Evolutionary conservation across 2,113 vertebrate genomes (phyloP).

Genomic region (Hippocampus barbouri): DNA sequence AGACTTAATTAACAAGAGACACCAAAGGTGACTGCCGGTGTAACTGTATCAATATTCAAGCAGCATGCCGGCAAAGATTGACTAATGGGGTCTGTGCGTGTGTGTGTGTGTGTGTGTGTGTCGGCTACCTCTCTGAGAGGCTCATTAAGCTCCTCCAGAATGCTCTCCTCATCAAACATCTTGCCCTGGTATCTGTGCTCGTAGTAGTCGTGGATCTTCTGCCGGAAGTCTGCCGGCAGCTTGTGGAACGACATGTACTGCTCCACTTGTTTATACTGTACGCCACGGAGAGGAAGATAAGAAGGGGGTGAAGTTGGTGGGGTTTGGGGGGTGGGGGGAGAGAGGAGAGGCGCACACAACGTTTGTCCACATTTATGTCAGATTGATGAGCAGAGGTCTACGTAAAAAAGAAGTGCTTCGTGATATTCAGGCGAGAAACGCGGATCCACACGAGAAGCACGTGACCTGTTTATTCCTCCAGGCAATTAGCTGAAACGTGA

Average conservation of each 20-base stretch:
- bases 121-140: slow-evolving; percentile 84
- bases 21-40: not conserved
- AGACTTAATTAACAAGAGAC: not conserved
- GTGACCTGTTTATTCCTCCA: slow-evolving; percentile 38
- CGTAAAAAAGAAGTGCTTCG: not conserved
- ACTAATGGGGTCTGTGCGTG: not conserved
- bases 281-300: not conserved
- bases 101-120: not conserved
- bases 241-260: slow-evolving; percentile 99
- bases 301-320: not conserved
- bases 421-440: not conserved
- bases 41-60: not conserved
- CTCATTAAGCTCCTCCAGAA: slow-evolving; percentile 92
- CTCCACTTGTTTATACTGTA: slow-evolving; percentile 96
- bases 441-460: slow-evolving; percentile 6
- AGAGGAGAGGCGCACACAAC: not conserved
- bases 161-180: slow-evolving; percentile 99
- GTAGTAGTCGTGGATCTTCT: slow-evolving; percentile 96
- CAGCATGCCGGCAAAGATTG: not conserved
- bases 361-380: not conserved
- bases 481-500: slow-evolving; percentile 17
- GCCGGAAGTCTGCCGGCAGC: slow-evolving; percentile 90
- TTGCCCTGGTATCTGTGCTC: slow-evolving; percentile 98
- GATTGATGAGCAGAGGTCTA: not conserved
- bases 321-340: slow-evolving; percentile 25